A percentile compares a stretch with the other conserved stretches of the same genome.
Conservation (phyloP, 2,888 invertebrate species). For the Odiellus spinosus region DNA sequence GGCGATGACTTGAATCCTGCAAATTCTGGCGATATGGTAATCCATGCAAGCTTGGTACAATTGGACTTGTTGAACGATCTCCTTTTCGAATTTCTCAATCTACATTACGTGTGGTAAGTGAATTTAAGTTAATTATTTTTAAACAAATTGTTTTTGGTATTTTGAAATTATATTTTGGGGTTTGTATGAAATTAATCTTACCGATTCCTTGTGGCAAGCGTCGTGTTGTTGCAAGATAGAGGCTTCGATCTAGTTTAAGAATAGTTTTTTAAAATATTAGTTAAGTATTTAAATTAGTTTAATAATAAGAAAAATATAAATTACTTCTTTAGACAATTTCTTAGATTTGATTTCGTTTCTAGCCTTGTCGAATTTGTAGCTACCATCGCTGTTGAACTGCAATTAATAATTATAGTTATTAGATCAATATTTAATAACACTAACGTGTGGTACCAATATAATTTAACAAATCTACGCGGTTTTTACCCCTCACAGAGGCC, state of each 20-base stretch:
- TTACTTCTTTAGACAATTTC: slow-evolving; percentile 9
- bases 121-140: too few relatives aligned
- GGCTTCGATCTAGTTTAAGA: slow-evolving; percentile 12
- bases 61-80: slow-evolving; percentile 18
- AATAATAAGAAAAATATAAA: neutral
- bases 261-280: neutral
- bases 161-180: neutral
- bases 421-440: too few relatives aligned
- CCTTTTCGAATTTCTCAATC: slow-evolving; percentile 15
- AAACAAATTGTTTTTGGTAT: neutral
- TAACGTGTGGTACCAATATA: too few relatives aligned
- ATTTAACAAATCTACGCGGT: too few relatives aligned
- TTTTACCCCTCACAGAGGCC: too few relatives aligned
- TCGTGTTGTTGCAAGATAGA: slow-evolving; percentile 15
- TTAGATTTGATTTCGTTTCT: slow-evolving; percentile 18
- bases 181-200: slow-evolving; percentile 4
- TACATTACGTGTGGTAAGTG: too few relatives aligned
- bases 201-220: slow-evolving; percentile 17
- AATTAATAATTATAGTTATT: too few relatives aligned
- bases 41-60: slow-evolving; percentile 21
- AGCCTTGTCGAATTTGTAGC: slow-evolving; percentile 19
- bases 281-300: neutral
- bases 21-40: slow-evolving; percentile 17
- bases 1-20: slow-evolving; percentile 1
- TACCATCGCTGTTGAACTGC: slow-evolving; percentile 16